phyloP scores from a whole-genome alignment of 2,113 vertebrate species.

The Australoheros scitulus region DNA sequence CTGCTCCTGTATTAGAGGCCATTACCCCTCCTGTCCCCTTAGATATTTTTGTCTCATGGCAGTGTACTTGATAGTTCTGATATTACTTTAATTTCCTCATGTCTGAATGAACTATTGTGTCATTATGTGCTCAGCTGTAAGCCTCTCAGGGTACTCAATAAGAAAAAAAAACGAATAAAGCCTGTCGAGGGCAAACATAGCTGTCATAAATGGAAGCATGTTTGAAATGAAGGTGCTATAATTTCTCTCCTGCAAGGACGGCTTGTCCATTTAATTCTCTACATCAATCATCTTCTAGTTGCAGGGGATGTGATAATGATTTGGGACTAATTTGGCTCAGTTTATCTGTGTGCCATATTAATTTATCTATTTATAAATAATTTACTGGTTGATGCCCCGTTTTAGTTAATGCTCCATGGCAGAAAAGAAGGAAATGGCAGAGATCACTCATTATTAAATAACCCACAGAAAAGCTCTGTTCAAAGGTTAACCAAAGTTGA shows the following conservation, averaged over 20 bases:
- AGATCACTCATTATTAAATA: not conserved
- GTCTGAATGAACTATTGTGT: constrained; percentile 31
- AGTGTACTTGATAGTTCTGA: constrained; percentile 16
- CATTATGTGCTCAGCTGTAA: constrained; percentile 14
- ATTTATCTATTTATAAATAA: constrained; percentile 33
- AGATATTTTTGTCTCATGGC: constrained; percentile 15
- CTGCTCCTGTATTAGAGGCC: constrained; percentile 34
- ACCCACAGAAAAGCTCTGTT: not conserved
- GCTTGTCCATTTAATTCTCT: constrained; percentile 23
- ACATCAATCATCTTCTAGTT: constrained; percentile 37
- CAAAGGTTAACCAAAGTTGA: constrained; percentile 1
- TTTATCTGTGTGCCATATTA: constrained; percentile 30
- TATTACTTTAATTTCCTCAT: constrained; percentile 40
- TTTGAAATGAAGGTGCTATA: constrained; percentile 14
- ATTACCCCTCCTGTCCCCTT: constrained; percentile 44
- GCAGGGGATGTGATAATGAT: constrained; percentile 11
- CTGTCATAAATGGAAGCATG: not conserved
- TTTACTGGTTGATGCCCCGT: constrained; percentile 13
- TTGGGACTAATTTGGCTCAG: constrained; percentile 43
- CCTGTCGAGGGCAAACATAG: constrained; percentile 39
- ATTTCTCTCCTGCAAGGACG: constrained; percentile 20
- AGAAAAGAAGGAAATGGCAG: not conserved
- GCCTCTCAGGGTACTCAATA: not conserved
- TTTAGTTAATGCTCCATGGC: constrained; percentile 12
- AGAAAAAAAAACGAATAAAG: not conserved